Base-by-base conservation (phyloP, 2,113 vertebrate genomes). In the Sarotherodon lohbergeri region DNA sequence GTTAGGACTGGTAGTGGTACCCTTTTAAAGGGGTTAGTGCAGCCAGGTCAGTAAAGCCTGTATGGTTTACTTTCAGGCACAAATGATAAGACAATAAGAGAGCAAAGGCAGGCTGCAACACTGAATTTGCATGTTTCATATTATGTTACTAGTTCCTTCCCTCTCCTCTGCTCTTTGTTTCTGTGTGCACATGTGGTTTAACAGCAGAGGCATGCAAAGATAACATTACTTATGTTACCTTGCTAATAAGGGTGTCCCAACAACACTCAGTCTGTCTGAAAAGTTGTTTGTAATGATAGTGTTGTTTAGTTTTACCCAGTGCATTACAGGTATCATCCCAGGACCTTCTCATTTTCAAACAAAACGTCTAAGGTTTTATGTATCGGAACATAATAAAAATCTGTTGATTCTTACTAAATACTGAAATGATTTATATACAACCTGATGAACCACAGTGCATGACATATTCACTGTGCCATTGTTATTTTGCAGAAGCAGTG, bases 11-110 rank as follows among this genome's bases (percentile, higher is more conserved):
- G 80, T 32, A 16, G 52, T 29, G 7, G 11, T 27, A 16, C 63
- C 29, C n/a, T 91, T 90, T 92, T 85, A 84, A 90, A 91, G 36
- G 81, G 32, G 17, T 48, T 36, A 57, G 76, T 81, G 41, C 56
- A 54, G 34, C 29, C 7, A 68, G 85, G 87, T 73, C 10, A 83
- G 52, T 9, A 4, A 73, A 73, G 48, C 43, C 13, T 27, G 6
- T 43, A 19, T 85, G 19, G n/a, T 63, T 80, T 50, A 76, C 55
- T 9, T 48, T 14, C 24, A 84, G 27, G 43, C 41, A 19, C 36
- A 4, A 6, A 7, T 7, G 2, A 19, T 56, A 41, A 11, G 1
- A 24, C 39, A 71, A 16, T 3, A 43, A 43, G 12, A 43, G 66
- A 16, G 0, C 36, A 24, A 68, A 68, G 1, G 63, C 63, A 41